A percentile compares a stretch with the other conserved stretches of the same genome.
Conservation (phyloP, 2,113 vertebrate genomes). For the Catharus minimus region DNA sequence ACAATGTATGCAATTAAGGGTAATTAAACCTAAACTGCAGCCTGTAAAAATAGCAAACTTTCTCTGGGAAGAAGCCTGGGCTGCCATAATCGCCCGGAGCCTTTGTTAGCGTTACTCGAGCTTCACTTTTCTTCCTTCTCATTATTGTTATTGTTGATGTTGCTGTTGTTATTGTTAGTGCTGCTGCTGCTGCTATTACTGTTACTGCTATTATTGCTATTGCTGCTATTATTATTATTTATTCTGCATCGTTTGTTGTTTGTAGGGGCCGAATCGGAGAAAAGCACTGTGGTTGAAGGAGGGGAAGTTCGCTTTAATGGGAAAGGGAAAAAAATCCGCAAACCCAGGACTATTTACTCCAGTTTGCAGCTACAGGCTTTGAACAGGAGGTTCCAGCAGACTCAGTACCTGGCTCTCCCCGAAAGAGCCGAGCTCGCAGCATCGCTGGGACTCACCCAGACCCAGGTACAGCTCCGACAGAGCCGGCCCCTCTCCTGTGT, state of each 20-base stretch:
- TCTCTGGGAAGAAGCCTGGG: constrained; percentile 76
- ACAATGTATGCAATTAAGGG: constrained; percentile 99
- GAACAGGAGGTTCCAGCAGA: constrained; percentile 98
- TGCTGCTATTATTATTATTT: constrained; percentile 44
- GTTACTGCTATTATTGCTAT: constrained; percentile 3
- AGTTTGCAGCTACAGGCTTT: constrained; percentile 97
- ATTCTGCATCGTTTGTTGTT: constrained; percentile 31
- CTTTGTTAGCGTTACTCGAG: constrained; percentile 63
- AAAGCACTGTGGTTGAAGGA: constrained; percentile 97
- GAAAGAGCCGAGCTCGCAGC: constrained; percentile 97
- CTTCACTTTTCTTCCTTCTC: constrained; percentile 42
- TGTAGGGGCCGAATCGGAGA: constrained; percentile 88
- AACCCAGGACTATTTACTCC: constrained; percentile 98
- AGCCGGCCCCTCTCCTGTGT: background rate
- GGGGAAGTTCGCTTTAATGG: constrained; percentile 98
- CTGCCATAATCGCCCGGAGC: constrained; percentile 70
- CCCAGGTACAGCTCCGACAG: constrained; percentile 83
- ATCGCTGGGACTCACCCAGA: constrained; percentile 97
- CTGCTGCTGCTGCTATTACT: background rate
- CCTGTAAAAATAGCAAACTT: constrained; percentile 90
- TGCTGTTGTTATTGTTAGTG: constrained; percentile 13
- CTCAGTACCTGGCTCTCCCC: constrained; percentile 95
- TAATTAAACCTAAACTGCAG: constrained; percentile 99
- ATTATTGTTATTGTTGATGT: constrained; percentile 47
- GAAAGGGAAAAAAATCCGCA: constrained; percentile 98